Percentiles rank a stretch among this genome's conserved stretches.
These are phyloP conservation scores for Scomber japonicus DNA, from an alignment of 2,113 vertebrate genomes.

Conservation along the genomic window DNA sequence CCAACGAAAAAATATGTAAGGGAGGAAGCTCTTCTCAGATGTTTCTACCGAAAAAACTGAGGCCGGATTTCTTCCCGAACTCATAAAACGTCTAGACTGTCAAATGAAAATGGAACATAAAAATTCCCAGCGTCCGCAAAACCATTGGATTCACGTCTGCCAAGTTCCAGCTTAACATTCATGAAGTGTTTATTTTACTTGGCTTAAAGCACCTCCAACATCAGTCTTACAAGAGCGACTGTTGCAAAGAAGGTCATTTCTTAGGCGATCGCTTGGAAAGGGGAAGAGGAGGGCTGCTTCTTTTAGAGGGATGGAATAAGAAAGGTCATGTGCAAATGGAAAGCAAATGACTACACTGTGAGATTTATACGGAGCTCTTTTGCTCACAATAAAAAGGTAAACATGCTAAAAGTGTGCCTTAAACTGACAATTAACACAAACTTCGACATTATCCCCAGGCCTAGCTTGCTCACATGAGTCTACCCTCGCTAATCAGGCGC, in stretches of 20 bases:
- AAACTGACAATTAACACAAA: conserved; percentile 58
- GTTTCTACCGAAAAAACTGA: conserved; percentile 60
- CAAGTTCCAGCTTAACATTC: conserved; percentile 80
- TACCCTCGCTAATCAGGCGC: conserved; percentile 59
- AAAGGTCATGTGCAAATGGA: conserved; percentile 59
- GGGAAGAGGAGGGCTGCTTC: conserved; percentile 47
- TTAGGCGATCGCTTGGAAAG: conserved; percentile 60
- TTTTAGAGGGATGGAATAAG: conserved; percentile 13
- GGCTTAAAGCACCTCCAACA: conserved; percentile 74
- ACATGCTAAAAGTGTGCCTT: conserved; percentile 1
- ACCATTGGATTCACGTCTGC: conserved; percentile 70
- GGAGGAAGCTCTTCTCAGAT: conserved; percentile 47
- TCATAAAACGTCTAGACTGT: conserved; percentile 83
- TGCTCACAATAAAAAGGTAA: conserved; percentile 43
- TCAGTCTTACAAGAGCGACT: conserved; percentile 75
- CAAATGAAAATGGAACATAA: conserved; percentile 81
- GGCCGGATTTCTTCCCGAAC: conserved; percentile 73
- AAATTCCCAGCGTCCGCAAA: conserved; percentile 75
- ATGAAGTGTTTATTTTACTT: conserved; percentile 85
- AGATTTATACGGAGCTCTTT: background rate
- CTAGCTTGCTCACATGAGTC: conserved; percentile 63
- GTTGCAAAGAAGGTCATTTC: conserved; percentile 71
- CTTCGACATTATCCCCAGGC: conserved; percentile 41
- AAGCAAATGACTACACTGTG: conserved; percentile 26
- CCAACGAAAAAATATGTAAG: conserved; percentile 3